Evolutionary conservation across 1,140 invertebrate species (phyloP).

Genomic region (Penaeus indicus): DNA sequence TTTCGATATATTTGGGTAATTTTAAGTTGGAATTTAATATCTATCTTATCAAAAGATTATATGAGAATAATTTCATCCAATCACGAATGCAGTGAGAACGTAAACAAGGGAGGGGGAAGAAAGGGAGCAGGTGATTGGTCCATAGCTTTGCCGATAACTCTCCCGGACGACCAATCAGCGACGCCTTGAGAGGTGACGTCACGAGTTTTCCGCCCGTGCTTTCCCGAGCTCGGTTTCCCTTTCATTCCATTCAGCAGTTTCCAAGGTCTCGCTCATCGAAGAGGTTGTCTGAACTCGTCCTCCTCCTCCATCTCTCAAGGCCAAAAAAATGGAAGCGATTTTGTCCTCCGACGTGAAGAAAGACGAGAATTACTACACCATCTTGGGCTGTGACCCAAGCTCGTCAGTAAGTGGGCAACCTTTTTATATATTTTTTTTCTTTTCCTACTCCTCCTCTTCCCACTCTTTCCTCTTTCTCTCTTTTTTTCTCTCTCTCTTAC

Average conservation of each 20-base stretch:
- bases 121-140: slow-evolving; percentile 5
- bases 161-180: slow-evolving; percentile 14
- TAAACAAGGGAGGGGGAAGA: background rate
- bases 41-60: too few relatives aligned
- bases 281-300: background rate
- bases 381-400: slow-evolving; percentile 48
- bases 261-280: background rate
- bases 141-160: background rate
- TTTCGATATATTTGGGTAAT: too few relatives aligned
- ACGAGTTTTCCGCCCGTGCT: slow-evolving; percentile 9
- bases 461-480: too few relatives aligned
- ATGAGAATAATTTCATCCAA: too few relatives aligned
- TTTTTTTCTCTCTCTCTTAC: too few relatives aligned
- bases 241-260: slow-evolving; percentile 16
- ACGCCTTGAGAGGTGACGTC: slow-evolving; percentile 19
- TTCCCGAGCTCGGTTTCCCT: slow-evolving; percentile 18
- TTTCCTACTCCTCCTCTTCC: too few relatives aligned
- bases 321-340: slow-evolving; percentile 41
- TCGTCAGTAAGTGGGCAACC: slow-evolving; percentile 42
- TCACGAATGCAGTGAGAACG: background rate
- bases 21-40: too few relatives aligned
- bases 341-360: slow-evolving; percentile 39
- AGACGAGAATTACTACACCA: slow-evolving; percentile 34
- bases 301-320: background rate
- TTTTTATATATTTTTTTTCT: too few relatives aligned